Conservation (phyloP, 2,888 invertebrate genomes). For the Anthophora plumipes region DNA sequence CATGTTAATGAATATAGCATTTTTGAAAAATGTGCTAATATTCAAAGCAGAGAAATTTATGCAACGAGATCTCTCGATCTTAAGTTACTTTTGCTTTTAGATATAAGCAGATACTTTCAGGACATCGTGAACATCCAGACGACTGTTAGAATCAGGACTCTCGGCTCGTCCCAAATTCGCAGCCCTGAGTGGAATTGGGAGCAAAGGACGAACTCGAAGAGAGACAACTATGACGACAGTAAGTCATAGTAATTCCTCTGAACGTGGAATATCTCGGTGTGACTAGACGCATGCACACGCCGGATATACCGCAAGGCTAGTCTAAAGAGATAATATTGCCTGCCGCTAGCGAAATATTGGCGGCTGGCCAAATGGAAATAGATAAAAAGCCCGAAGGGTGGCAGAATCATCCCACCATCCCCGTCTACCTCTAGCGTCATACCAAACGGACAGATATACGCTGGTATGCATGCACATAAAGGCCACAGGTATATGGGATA, state of each 20-base stretch:
- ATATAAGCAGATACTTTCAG: too few relatives aligned
- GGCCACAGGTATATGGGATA: constrained; percentile 48
- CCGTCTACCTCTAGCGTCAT: constrained; percentile 5
- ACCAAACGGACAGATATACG: constrained; percentile 39
- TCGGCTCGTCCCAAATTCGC: constrained; percentile 19
- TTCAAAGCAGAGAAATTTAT: too few relatives aligned
- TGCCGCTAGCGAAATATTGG: constrained; percentile 80
- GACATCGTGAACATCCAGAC: too few relatives aligned
- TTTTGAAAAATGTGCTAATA: too few relatives aligned
- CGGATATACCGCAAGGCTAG: constrained; percentile 62
- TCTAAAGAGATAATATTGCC: constrained; percentile 83
- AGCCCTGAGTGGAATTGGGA: constrained; percentile 13
- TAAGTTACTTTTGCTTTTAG: too few relatives aligned
- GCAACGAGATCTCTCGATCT: too few relatives aligned
- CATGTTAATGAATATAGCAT: too few relatives aligned
- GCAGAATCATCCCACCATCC: constrained; percentile 28
- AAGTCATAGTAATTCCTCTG: constrained; percentile 66
- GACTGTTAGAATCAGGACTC: too few relatives aligned
- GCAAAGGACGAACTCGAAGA: constrained; percentile 20
- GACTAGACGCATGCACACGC: constrained; percentile 53
- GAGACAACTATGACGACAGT: constrained; percentile 62
- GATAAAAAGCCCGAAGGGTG: constrained; percentile 79
- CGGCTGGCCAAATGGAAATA: constrained; percentile 82
- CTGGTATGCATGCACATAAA: constrained; percentile 19
- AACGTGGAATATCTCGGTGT: constrained; percentile 63